These are phyloP conservation scores for Vesta saturnalis DNA, from an alignment of 2,888 invertebrate species.

Conservation along the genomic window DNA sequence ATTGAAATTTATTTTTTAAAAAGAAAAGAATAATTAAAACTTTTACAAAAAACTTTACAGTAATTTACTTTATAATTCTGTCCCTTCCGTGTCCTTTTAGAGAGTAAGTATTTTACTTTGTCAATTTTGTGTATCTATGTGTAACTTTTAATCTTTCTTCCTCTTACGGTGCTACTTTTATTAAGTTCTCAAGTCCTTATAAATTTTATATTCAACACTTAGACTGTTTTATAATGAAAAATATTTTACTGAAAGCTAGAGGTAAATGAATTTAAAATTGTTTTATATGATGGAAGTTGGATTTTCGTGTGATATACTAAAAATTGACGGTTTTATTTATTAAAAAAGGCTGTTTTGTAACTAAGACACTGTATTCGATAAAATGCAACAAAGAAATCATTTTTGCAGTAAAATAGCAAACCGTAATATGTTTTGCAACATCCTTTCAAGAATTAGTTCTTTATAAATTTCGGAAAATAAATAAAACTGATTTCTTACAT, in stretches of 20 bases:
- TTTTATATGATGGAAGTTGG: constrained; percentile 1
- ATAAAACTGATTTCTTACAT: too few species aligned
- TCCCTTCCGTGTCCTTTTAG: background rate
- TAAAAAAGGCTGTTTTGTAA: background rate
- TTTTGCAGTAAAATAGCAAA: too few species aligned
- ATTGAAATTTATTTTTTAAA: too few species aligned
- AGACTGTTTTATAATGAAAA: background rate
- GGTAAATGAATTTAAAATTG: background rate
- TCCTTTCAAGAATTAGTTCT: too few species aligned
- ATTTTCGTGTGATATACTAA: background rate
- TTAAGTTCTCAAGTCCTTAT: background rate
- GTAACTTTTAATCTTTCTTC: background rate
- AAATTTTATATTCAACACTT: background rate
- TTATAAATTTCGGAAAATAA: too few species aligned
- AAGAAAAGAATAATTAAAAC: constrained; percentile 11
- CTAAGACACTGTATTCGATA: too few species aligned
- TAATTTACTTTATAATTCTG: constrained; percentile 3
- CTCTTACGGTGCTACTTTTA: background rate
- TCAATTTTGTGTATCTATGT: constrained; percentile 5
- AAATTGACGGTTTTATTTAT: background rate
- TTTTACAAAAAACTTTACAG: background rate
- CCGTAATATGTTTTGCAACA: too few species aligned
- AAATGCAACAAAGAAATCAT: too few species aligned
- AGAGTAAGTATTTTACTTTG: constrained; percentile 5
- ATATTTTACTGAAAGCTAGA: background rate